Conservation (phyloP, 2,113 vertebrate genomes). For the Periophthalmus modestus region DNA sequence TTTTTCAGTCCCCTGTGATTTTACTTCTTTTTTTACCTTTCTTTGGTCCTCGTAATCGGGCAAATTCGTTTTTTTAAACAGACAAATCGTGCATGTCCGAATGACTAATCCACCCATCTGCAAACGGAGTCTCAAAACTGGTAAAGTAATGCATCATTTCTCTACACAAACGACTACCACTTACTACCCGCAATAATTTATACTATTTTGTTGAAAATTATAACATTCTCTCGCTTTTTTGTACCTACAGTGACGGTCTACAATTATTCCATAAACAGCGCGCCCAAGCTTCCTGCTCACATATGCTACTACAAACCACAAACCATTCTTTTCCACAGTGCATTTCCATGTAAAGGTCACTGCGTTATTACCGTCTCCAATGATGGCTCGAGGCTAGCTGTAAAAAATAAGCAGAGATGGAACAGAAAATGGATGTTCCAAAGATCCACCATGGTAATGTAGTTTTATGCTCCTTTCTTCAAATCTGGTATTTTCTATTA, state of each 20-base stretch:
- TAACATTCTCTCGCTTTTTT: neutral
- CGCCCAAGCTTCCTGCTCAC: neutral
- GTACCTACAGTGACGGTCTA: neutral
- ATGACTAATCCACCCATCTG: no score
- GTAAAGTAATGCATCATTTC: no score
- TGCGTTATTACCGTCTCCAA: constrained; percentile 6
- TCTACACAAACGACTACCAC: neutral
- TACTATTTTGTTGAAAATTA: neutral
- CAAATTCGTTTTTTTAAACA: no score
- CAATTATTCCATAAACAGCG: constrained; percentile 2
- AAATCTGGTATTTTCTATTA: neutral
- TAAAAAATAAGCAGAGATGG: constrained; percentile 2
- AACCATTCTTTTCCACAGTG: neutral
- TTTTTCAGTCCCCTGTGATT: no score
- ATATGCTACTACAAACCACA: neutral
- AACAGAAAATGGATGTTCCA: constrained; percentile 1
- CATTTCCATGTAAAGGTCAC: constrained; percentile 7
- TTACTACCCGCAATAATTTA: no score
- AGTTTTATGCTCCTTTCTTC: neutral
- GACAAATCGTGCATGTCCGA: no score
- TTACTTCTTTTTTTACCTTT: no score
- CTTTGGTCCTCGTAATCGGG: no score
- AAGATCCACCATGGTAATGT: neutral
- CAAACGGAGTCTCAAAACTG: no score
- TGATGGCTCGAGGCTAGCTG: neutral